Evolutionary conservation across 2,113 vertebrate genomes (phyloP).

Genomic region (Sus scrofa): DNA sequence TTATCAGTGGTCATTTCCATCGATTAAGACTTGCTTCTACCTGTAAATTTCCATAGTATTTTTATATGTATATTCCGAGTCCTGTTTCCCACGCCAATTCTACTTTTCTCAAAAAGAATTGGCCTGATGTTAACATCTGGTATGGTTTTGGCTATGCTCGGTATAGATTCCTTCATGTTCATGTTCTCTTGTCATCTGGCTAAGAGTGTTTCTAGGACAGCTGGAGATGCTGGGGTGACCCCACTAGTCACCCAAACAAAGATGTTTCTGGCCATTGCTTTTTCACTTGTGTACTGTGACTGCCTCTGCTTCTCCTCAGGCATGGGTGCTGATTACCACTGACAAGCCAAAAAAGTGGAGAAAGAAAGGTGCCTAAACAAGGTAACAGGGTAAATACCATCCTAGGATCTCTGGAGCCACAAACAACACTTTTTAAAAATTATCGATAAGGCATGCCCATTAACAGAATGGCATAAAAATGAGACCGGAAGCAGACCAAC

Average conservation of each 20-base stretch:
- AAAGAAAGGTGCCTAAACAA: neutral
- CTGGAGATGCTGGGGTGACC: neutral
- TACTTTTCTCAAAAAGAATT: conserved; percentile 1
- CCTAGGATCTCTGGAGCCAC: neutral
- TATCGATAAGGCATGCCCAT: neutral
- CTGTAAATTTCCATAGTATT: neutral
- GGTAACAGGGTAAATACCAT: neutral
- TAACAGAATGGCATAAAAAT: conserved; percentile 13
- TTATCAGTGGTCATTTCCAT: neutral
- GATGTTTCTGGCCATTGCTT: neutral
- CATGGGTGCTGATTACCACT: neutral
- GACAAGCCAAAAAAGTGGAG: neutral
- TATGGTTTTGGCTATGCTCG: neutral
- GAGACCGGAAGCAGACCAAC: neutral
- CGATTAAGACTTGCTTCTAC: neutral
- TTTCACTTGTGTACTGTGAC: neutral
- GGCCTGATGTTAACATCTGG: neutral
- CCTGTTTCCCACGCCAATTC: neutral
- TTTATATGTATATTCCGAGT: neutral
- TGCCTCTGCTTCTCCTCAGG: neutral
- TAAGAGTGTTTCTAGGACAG: neutral
- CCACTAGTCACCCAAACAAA: neutral
- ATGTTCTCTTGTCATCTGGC: neutral
- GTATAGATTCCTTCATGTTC: neutral
- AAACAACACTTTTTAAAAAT: neutral